Base-by-base conservation (phyloP, 1,140 invertebrate species). In the Drosophila bocki region DNA sequence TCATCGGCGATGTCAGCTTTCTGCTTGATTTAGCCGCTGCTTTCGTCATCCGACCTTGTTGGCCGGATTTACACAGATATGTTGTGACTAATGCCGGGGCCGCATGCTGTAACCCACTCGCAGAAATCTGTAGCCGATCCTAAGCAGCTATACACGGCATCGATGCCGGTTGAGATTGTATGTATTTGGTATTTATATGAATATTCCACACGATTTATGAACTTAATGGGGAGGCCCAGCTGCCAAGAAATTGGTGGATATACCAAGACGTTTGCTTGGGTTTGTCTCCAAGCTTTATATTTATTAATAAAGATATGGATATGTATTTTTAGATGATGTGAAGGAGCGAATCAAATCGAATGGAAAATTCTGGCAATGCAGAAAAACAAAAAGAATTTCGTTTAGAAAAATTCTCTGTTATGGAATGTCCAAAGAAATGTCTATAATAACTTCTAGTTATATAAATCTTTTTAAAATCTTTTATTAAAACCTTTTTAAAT, bases 231-330 rank as follows among this genome's bases (percentile, higher is more conserved):
- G 35, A 51, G 41, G 76, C 62, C 67, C 76, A 80, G 81, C 81
- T 83, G 81, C 81, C 81, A 83, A 71, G 45, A 76, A 82, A 75
- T 70, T 65, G 22, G 26, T 50, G 44, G 59, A 81, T 70, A 48
- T 53, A 35, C 51, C 39, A 44, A 56, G 71, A 37, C 62, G 78
- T 79, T 54, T 63, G 61, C 32, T 80, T 79, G 45, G 68, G 67
- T 87, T 83, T 84, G 85, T 84, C 84, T 67, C 62, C 72, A 54
- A 60, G 75, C 51, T 54, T 68, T 47, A 50, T 57, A 56, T 64
- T 83, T 83, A 83, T 65, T 83, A 90, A 84, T 81, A 88, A 78
- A 58, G 67, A 80, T 78, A 83, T 87, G 80, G 53, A 80, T 67
- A 82, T 50, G 44, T 87, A 87, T 88, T 88, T 88, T 75, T 87